phyloP scores from a whole-genome alignment of 2,888 invertebrate species.

The Candidula unifasciata region DNA sequence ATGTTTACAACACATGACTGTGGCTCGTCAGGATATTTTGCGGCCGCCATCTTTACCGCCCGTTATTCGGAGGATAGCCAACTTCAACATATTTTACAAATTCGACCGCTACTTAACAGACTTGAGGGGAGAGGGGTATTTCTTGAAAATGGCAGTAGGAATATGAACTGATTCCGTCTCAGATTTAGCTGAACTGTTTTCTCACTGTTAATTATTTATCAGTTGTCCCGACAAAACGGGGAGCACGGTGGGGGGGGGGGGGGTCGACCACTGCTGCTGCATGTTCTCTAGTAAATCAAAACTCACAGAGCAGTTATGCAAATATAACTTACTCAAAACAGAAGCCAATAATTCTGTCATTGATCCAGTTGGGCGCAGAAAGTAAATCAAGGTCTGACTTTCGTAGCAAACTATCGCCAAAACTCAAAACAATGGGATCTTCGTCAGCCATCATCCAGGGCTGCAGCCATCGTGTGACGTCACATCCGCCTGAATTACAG shows the following conservation, averaged over 20 bases:
- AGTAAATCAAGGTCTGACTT: constrained; percentile 89
- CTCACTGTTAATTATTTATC: too few species aligned
- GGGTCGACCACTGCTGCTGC: background rate
- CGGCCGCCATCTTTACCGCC: too few species aligned
- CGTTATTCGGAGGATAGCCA: too few species aligned
- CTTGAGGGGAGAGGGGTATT: too few species aligned
- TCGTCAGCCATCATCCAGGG: constrained; percentile 63
- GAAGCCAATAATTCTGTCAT: constrained; percentile 94
- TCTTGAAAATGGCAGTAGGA: too few species aligned
- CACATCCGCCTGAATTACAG: constrained; percentile 38
- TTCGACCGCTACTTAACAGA: too few species aligned
- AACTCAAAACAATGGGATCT: constrained; percentile 85
- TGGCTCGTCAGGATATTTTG: too few species aligned
- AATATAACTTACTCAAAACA: constrained; percentile 86
- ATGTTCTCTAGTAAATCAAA: constrained; percentile 14
- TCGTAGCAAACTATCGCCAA: constrained; percentile 88
- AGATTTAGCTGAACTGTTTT: too few species aligned
- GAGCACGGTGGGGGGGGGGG: background rate
- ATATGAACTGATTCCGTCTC: too few species aligned
- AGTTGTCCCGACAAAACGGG: too few species aligned
- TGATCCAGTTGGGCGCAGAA: constrained; percentile 89
- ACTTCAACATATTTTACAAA: too few species aligned
- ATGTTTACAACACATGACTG: too few species aligned
- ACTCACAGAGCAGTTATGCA: background rate
- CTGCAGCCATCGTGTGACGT: constrained; percentile 49